Percentiles rank a stretch among this genome's conserved stretches.
phyloP scores from a whole-genome alignment of 2,888 invertebrate species.

The Rotaria socialis region DNA sequence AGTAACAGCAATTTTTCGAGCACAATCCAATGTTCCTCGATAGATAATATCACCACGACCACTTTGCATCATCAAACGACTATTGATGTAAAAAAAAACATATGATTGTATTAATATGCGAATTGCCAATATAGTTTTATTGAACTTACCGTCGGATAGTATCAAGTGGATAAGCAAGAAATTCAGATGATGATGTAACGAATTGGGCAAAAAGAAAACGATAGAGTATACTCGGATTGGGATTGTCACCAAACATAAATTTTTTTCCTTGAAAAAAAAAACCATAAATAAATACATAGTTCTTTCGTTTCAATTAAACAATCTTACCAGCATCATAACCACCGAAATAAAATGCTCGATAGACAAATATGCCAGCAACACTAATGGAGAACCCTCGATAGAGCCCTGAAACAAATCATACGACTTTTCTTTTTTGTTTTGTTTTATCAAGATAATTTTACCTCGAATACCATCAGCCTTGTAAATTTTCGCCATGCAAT shows the following conservation, averaged over 20 bases:
- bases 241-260: slow-evolving; percentile 22
- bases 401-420: slow-evolving; percentile 66
- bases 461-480: slow-evolving; percentile 36
- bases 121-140: no score
- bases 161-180: slow-evolving; percentile 87
- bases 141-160: slow-evolving; percentile 67
- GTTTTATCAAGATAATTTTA: background rate
- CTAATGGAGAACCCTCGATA: slow-evolving; percentile 92
- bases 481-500: background rate
- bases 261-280: background rate
- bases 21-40: background rate
- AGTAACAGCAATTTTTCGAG: background rate
- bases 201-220: slow-evolving; percentile 24
- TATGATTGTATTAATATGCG: no score
- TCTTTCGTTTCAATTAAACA: background rate
- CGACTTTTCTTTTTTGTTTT: slow-evolving; percentile 67
- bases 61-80: slow-evolving; percentile 93
- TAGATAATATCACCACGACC: slow-evolving; percentile 26
- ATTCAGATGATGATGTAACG: slow-evolving; percentile 78
- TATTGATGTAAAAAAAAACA: background rate
- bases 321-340: slow-evolving; percentile 39
- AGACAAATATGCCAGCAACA: slow-evolving; percentile 72
- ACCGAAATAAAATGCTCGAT: slow-evolving; percentile 86
- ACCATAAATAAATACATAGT: background rate
- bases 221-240: slow-evolving; percentile 19